Evolutionary conservation across 2,888 invertebrate genomes (phyloP), one percentile per base, ranked within the genome.

Genomic region (Athetis lepigone): DNA sequence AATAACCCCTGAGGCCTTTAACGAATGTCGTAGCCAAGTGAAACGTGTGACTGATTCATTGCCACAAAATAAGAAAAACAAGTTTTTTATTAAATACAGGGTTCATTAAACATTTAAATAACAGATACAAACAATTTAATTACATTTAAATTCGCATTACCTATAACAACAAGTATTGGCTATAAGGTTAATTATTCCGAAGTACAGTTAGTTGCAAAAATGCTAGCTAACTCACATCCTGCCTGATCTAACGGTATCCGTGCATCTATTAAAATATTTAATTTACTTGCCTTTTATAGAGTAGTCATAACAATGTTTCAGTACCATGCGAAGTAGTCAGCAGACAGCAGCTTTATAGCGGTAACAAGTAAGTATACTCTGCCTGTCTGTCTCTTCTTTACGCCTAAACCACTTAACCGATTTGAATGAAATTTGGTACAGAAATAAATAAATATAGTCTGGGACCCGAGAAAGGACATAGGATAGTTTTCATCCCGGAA

Each of bases 1-100:
- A 33, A 33, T 88, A 87, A 88, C 91, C 89, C 89, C 85, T 85
- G 86, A 90, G 88, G 88, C 91, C 85, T 91, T 87, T 87, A 89
- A 88, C 88, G 84, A 91, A 89, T 87, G 84, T 82, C 83, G 80
- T 78, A 83, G 77, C 81, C 70, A 80, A 84, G 74, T 79, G 70
- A 77, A 79, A 79, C 70, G 78, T 68, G 79, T 75, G 75, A 80
- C 80, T 79, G 71, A 79, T 77, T 79, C 70, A 69, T 60, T 65
- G 61, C 40, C 40, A 58, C 46, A 21, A 49, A 65, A 72, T n/a
- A 18, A 40, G 11, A 49, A 42, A 21, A 47, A 60, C 23, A 19
- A n/a, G 11, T 13, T 19, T 42, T 21, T 16, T 59, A 2, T n/a
- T 47, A 7, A 21, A 27, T 23, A 16, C 2, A 9, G 19, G 11